Conservation (phyloP, 2,113 vertebrate genomes). For the Donacobius atricapilla region DNA sequence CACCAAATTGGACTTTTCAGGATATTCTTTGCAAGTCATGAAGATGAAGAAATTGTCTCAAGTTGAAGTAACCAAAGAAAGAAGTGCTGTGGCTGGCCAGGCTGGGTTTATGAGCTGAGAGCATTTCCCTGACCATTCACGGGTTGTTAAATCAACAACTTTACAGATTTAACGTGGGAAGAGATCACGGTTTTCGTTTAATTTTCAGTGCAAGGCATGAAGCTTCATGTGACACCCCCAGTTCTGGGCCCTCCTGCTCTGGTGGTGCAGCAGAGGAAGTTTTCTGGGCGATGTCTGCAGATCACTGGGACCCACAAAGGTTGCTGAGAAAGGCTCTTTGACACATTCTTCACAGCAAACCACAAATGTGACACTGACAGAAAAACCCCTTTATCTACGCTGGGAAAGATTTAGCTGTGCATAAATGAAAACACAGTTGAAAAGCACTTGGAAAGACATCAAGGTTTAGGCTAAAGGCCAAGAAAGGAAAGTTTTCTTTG, state of each 20-base stretch:
- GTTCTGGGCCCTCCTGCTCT: not conserved
- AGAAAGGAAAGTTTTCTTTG: not conserved
- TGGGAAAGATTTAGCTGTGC: not conserved
- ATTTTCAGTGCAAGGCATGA: not conserved
- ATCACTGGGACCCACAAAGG: not conserved
- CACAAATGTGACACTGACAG: not conserved
- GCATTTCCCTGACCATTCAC: accelerated
- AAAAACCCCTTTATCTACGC: not conserved
- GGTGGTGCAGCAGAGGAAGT: not conserved
- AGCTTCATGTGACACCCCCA: not conserved
- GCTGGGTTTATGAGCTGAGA: not conserved
- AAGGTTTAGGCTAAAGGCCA: not conserved
- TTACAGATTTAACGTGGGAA: not conserved
- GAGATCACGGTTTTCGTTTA: not conserved
- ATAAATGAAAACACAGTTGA: not conserved
- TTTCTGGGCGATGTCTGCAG: not conserved
- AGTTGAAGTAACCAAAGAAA: not conserved
- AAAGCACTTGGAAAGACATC: slow-evolving; percentile 9
- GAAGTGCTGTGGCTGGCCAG: not conserved
- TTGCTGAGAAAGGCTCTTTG: not conserved
- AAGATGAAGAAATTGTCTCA: not conserved
- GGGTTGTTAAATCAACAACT: not conserved
- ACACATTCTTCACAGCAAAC: not conserved
- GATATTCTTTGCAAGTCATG: not conserved
- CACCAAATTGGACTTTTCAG: not conserved